These are phyloP conservation scores for Remorina albescens DNA, from an alignment of 2,797 vertebrate genomes.

Conservation along the genomic window DNA sequence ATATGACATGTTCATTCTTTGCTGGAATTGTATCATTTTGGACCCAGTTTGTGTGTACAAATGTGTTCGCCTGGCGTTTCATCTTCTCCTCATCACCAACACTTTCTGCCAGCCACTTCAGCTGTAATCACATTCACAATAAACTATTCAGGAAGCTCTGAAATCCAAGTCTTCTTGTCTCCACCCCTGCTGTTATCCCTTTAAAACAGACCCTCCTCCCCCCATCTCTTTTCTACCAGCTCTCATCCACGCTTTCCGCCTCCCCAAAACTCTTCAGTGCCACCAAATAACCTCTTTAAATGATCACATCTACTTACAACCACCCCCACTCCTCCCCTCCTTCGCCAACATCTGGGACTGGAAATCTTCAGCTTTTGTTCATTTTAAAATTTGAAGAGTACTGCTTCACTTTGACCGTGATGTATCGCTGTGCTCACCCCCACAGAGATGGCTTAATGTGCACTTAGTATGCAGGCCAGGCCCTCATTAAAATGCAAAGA, in stretches of 20 bases:
- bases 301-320: constrained; percentile 50
- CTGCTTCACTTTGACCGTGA: constrained; percentile 71
- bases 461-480: constrained; percentile 79
- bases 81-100: constrained; percentile 23
- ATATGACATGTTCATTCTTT: background rate
- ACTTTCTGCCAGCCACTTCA: constrained; percentile 31
- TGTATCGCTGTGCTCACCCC: constrained; percentile 69
- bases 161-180: constrained; percentile 43
- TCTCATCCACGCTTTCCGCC: constrained; percentile 14
- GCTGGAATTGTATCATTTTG: constrained; percentile 1
- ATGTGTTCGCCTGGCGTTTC: background rate
- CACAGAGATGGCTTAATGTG: constrained; percentile 75
- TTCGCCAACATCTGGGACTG: background rate
- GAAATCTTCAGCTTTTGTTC: constrained; percentile 70
- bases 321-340: background rate
- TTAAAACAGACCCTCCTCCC: constrained; percentile 15
- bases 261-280: constrained; percentile 39
- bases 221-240: background rate
- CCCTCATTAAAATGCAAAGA: constrained; percentile 81
- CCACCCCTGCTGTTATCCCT: constrained; percentile 50
- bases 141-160: constrained; percentile 64
- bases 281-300: constrained; percentile 59
- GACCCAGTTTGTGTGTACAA: background rate
- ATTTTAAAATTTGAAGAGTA: constrained; percentile 75
- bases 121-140: constrained; percentile 53